Evolutionary conservation across 2,113 vertebrate genomes (phyloP).

Genomic region (Alosa alosa): DNA sequence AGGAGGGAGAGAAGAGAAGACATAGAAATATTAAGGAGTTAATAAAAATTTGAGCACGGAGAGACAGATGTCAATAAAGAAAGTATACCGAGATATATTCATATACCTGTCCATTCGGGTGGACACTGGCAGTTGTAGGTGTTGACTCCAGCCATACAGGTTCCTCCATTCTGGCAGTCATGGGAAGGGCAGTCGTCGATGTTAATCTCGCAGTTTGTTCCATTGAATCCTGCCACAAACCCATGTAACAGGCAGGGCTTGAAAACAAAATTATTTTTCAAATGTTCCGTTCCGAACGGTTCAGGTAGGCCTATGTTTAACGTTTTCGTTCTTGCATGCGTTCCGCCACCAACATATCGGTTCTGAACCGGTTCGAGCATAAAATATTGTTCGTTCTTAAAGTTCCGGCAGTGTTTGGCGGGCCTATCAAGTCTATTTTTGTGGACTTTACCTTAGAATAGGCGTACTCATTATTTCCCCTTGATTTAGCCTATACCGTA

Average conservation of each 20-base stretch:
- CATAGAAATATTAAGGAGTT: neutral
- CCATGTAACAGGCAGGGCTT: constrained; percentile 50
- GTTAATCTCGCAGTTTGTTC: constrained; percentile 85
- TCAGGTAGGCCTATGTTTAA: too few species aligned
- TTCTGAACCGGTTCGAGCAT: too few species aligned
- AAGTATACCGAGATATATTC: neutral
- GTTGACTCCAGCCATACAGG: constrained; percentile 93
- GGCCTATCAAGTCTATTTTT: too few species aligned
- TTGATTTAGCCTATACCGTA: too few species aligned
- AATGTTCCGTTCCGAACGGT: too few species aligned
- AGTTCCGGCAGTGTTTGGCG: too few species aligned
- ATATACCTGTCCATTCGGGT: constrained; percentile 90
- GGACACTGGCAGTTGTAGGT: constrained; percentile 96
- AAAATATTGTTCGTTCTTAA: too few species aligned
- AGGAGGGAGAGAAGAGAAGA: neutral
- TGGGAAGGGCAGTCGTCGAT: constrained; percentile 90
- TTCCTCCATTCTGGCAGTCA: constrained; percentile 86
- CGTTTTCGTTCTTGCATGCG: too few species aligned
- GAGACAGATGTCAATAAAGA: neutral
- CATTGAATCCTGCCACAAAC: constrained; percentile 81
- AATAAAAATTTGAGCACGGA: neutral
- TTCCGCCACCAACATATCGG: too few species aligned
- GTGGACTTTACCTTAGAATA: too few species aligned
- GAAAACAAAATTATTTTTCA: too few species aligned
- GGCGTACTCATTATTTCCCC: too few species aligned